phyloP scores from a whole-genome alignment of 2,797 vertebrate species.

The Pelobates cultripes region DNA sequence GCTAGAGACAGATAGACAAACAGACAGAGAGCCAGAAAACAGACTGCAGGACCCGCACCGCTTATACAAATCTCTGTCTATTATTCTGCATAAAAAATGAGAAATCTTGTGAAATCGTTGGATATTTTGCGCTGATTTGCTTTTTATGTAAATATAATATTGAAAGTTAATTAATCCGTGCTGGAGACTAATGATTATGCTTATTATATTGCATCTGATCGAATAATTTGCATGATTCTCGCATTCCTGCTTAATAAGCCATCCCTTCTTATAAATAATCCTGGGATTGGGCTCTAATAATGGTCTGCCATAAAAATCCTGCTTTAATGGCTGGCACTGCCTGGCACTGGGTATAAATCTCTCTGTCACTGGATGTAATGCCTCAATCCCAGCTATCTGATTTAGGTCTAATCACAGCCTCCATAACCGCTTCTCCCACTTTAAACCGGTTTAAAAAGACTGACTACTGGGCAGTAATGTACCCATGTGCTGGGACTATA shows the following conservation, averaged over 20 bases:
- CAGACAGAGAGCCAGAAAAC: background rate
- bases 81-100: slow-evolving; percentile 10
- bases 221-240: slow-evolving; percentile 90
- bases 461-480: too few relatives aligned
- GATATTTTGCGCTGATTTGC: slow-evolving; percentile 81
- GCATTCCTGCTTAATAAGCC: slow-evolving; percentile 90
- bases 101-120: background rate
- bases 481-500: too few relatives aligned
- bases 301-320: slow-evolving; percentile 83
- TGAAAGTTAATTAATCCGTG: slow-evolving; percentile 80
- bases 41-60: too few relatives aligned
- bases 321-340: slow-evolving; percentile 76
- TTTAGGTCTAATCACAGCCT: slow-evolving; percentile 21
- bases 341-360: slow-evolving; percentile 67
- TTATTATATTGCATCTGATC: slow-evolving; percentile 87
- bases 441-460: too few relatives aligned
- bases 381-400: slow-evolving; percentile 6
- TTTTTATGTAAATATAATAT: slow-evolving; percentile 90
- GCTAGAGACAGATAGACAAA: too few relatives aligned
- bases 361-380: slow-evolving; percentile 57
- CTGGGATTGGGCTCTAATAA: slow-evolving; percentile 87
- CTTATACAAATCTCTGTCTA: background rate
- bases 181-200: slow-evolving; percentile 89
- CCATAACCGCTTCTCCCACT: too few relatives aligned
- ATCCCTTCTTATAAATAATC: slow-evolving; percentile 88